These are phyloP conservation scores for Syngnathus typhle DNA, from an alignment of 2,113 vertebrate species.

Conservation along the genomic window DNA sequence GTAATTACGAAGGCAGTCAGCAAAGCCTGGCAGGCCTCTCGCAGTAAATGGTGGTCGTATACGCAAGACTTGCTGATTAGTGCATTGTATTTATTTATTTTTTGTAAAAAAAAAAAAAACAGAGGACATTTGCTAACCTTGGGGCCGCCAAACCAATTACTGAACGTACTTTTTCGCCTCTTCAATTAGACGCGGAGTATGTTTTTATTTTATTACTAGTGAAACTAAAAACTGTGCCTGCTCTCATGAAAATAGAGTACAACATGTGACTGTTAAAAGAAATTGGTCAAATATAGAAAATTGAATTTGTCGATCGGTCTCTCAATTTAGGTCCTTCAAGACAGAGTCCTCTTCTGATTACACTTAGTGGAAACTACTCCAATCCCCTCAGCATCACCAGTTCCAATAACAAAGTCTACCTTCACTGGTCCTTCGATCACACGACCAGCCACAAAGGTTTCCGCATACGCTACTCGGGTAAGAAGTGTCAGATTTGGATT, in stretches of 20 bases:
- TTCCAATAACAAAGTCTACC: conserved; percentile 83
- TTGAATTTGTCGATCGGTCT: neutral
- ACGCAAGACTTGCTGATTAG: conserved; percentile 55
- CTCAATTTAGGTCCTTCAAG: conserved; percentile 79
- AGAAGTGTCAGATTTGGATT: conserved; percentile 32
- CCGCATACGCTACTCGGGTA: conserved; percentile 92
- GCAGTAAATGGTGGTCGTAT: conserved; percentile 39
- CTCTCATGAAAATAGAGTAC: neutral
- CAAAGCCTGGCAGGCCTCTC: conserved; percentile 41
- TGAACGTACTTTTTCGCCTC: conserved; percentile 5
- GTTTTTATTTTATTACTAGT: conserved; percentile 20
- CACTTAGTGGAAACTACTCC: conserved; percentile 94
- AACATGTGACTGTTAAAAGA: neutral
- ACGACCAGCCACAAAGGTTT: conserved; percentile 94
- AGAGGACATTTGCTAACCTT: conserved; percentile 33
- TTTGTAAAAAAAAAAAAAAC: conserved; percentile 27
- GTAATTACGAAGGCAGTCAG: conserved; percentile 54
- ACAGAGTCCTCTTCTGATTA: conserved; percentile 87
- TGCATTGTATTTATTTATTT: conserved; percentile 30
- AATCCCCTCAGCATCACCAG: conserved; percentile 87
- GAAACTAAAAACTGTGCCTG: conserved; percentile 4
- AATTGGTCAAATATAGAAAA: neutral
- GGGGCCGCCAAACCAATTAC: conserved; percentile 40
- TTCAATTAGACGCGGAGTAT: conserved; percentile 65
- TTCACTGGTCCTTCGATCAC: conserved; percentile 96